Evolutionary conservation across 2,113 vertebrate species (phyloP), one percentile per base, ranked within the genome.

Genomic region (Elanoides forficatus): DNA sequence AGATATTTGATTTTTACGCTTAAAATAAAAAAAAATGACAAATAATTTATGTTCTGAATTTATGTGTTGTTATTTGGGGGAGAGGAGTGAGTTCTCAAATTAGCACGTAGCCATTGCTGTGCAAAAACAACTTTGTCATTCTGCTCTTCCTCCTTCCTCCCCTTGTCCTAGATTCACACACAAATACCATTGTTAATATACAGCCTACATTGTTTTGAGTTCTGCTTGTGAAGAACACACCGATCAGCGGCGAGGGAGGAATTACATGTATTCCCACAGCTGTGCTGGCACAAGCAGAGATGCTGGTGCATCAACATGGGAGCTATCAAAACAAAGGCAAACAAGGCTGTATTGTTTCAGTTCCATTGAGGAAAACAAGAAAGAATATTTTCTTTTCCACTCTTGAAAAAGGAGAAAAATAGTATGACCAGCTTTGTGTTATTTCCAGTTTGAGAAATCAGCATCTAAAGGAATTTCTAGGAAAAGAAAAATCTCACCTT

Each of bases 251-350:
- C 71, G 71, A 83, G 48, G 86, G 79, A 79, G 32, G 38, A 22
- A 66, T 88, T 78, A 29, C 5, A 18, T 90, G 43, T 94, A 97
- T 95, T 93, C 89, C 96, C 94, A 95, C 96, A 97, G 96, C 95
- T 97, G 97, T 66, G 87, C 80, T 97, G 91, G 96, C 95, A 97
- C 62, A n/a, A 96, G 70, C 9, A 58, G 87, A 92, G 88, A 91
- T 88, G 62, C 85, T 94, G 90, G 84, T 90, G 84, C 79, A 88
- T 93, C 87, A 76, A 29, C 90, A 95, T 70, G 87, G 82, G 73
- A 97, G 70, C 78, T 66, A 95, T 86, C 76, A 80, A 95, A 96
- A 96, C 94, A 93, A 91, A 90, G 70, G 58, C 95, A 93, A 88
- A 97, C 70, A 96, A 91, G 89, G 84, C 70, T 42, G 36, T 63